Conservation (phyloP, 2,888 invertebrate genomes). For the Ametastegia equiseti region DNA sequence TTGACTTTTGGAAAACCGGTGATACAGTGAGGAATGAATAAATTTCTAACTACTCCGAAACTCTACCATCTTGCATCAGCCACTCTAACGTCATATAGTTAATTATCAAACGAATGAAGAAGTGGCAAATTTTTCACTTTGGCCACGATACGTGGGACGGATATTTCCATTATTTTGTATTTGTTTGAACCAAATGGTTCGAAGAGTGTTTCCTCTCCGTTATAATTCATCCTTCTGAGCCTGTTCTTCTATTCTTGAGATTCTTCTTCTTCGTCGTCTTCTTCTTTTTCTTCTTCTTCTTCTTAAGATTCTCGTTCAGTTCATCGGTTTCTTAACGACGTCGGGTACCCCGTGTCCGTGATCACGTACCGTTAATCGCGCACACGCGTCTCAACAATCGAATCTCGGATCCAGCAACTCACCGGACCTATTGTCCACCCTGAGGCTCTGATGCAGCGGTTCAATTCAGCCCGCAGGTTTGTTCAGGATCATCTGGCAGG, state of each 20-base stretch:
- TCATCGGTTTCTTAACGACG: neutral
- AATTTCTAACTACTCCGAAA: too few species aligned
- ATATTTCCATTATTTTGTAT: neutral
- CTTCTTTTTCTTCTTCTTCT: neutral
- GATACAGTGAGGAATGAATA: too few species aligned
- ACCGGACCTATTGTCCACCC: constrained; percentile 40
- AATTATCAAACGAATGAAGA: too few species aligned
- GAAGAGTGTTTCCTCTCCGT: neutral
- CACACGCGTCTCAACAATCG: constrained; percentile 37
- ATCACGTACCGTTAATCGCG: constrained; percentile 33
- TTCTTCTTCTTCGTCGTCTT: neutral
- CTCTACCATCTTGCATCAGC: too few species aligned
- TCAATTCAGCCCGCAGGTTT: constrained; percentile 42
- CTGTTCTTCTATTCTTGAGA: neutral
- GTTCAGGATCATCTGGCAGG: constrained; percentile 40
- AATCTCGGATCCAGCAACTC: constrained; percentile 45
- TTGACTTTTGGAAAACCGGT: too few species aligned
- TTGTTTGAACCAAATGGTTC: neutral
- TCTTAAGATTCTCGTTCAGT: neutral
- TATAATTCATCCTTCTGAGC: neutral
- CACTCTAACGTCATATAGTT: too few species aligned
- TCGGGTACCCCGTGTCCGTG: neutral
- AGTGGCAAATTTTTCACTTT: too few species aligned
- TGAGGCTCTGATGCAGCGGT: constrained; percentile 13
- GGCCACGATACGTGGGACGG: too few species aligned